phyloP scores from a whole-genome alignment of 1,140 invertebrate species.

The Macrobrachium nipponense region DNA sequence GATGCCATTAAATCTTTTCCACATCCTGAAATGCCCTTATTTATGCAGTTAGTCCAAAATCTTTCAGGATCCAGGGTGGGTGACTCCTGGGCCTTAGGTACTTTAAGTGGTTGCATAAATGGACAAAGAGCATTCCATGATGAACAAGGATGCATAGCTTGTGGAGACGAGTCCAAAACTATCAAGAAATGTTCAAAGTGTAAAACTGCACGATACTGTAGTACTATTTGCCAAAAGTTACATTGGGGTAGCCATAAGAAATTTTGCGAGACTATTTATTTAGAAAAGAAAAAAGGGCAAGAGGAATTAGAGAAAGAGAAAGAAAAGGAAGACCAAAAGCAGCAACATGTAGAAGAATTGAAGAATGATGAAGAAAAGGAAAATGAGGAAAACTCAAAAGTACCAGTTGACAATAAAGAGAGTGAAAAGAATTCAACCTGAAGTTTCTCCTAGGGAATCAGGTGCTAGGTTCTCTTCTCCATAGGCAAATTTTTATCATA shows the following conservation, averaged over 20 bases:
- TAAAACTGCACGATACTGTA: conserved; percentile 93
- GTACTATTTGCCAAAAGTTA: conserved; percentile 91
- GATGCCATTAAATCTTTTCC: conserved; percentile 90
- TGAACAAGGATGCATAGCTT: conserved; percentile 83
- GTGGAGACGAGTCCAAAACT: conserved; percentile 79
- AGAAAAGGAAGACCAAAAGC: conserved; percentile 28
- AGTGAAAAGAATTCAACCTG: no score
- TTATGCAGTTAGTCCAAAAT: conserved; percentile 68
- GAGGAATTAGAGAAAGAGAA: conserved; percentile 34
- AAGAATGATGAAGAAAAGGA: background rate
- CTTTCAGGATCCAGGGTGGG: conserved; percentile 55
- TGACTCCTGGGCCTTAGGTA: conserved; percentile 74
- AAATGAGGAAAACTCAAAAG: background rate
- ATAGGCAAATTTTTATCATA: no score
- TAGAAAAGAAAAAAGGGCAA: conserved; percentile 45
- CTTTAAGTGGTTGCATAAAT: conserved; percentile 89
- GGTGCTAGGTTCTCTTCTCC: no score
- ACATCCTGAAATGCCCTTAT: conserved; percentile 85
- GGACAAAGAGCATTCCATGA: conserved; percentile 82
- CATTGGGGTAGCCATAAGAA: conserved; percentile 98
- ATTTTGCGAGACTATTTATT: conserved; percentile 69
- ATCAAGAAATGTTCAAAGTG: conserved; percentile 92
- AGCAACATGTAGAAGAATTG: conserved; percentile 3
- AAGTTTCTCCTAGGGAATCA: no score
- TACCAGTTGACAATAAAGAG: no score